Evolutionary conservation across 2,888 invertebrate species (phyloP).

Genomic region (Nesidiocoris tenuis): DNA sequence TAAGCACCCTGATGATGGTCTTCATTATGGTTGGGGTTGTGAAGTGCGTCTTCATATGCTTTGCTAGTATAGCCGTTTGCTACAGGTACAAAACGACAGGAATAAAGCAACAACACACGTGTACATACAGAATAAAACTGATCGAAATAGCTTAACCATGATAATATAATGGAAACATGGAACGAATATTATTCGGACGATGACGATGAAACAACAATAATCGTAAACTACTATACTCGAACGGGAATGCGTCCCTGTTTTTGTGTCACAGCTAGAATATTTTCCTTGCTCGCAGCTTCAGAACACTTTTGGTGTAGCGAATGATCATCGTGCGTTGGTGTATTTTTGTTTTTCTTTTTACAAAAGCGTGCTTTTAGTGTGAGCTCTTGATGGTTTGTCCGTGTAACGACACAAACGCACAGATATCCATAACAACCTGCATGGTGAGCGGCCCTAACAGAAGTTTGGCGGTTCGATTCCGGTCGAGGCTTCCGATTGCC

Average conservation of each 20-base stretch:
- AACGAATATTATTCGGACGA: neutral
- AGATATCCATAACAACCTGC: slow-evolving; percentile 14
- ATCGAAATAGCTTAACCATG: neutral
- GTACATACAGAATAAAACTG: neutral
- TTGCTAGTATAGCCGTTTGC: slow-evolving; percentile 91
- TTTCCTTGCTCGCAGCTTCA: slow-evolving; percentile 36
- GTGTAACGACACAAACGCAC: slow-evolving; percentile 26
- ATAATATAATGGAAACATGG: neutral
- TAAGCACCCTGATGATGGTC: slow-evolving; percentile 88
- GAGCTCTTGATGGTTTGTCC: slow-evolving; percentile 20
- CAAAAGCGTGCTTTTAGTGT: slow-evolving; percentile 41
- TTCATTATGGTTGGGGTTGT: slow-evolving; percentile 89
- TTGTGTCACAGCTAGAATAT: slow-evolving; percentile 30
- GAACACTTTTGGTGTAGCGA: slow-evolving; percentile 31
- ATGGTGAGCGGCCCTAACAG: neutral
- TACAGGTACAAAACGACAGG: slow-evolving; percentile 71
- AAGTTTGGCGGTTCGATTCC: neutral
- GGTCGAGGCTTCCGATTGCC: neutral
- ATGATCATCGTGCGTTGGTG: slow-evolving; percentile 38
- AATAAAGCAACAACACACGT: slow-evolving; percentile 17
- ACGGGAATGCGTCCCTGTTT: slow-evolving; percentile 32
- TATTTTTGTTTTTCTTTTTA: slow-evolving; percentile 15
- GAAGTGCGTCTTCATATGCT: slow-evolving; percentile 92
- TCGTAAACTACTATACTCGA: slow-evolving; percentile 1
- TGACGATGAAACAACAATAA: neutral